Evolutionary conservation across 2,797 vertebrate species (phyloP).

Genomic region (Propithecus deckenii): DNA sequence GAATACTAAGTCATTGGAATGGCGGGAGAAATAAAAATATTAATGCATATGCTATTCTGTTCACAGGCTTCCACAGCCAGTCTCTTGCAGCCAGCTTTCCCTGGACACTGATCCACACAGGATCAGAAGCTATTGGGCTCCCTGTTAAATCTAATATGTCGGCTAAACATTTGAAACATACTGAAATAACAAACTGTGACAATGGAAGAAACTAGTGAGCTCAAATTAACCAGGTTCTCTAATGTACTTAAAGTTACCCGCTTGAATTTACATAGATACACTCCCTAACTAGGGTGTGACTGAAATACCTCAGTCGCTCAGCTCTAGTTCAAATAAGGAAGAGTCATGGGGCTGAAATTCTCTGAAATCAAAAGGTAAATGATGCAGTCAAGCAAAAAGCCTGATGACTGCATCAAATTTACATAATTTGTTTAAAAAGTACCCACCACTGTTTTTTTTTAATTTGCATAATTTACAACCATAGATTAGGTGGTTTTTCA

Average conservation of each 20-base stretch:
- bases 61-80: not conserved
- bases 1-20: slow-evolving; percentile 5
- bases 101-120: not conserved
- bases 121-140: not conserved
- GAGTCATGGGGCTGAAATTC: not conserved
- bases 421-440: not conserved
- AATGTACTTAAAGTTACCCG: not conserved
- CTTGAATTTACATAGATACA: not conserved
- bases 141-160: not conserved
- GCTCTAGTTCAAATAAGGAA: not conserved
- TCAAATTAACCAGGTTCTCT: not conserved
- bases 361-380: slow-evolving; percentile 46
- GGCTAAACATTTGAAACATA: not conserved
- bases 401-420: slow-evolving; percentile 18
- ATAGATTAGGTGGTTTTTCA: not conserved
- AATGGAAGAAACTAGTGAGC: not conserved
- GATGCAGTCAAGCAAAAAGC: not conserved
- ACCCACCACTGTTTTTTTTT: not conserved
- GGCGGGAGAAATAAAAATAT: not conserved
- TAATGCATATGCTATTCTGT: not conserved
- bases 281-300: not conserved
- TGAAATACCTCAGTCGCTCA: not conserved
- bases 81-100: not conserved
- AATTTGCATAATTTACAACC: slow-evolving; percentile 24
- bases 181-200: not conserved